These are phyloP conservation scores for Anguilla marmorata DNA, from an alignment of 2,797 vertebrate species.

Conservation along the genomic window DNA sequence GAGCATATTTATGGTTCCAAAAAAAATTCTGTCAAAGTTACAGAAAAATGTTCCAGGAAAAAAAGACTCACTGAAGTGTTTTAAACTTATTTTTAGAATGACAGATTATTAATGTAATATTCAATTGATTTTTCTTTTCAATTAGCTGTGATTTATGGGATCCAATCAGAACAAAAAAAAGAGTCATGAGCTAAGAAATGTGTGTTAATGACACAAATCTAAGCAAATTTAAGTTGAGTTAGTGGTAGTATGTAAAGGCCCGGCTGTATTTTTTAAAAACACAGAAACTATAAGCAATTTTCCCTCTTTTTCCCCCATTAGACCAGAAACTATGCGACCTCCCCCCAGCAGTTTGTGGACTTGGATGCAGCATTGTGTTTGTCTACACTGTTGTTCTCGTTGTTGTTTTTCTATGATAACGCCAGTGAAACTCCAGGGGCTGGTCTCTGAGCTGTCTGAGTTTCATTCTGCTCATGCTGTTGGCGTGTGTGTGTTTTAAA, in stretches of 20 bases:
- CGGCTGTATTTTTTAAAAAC: background rate
- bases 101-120: no score
- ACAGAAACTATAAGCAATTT: background rate
- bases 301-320: background rate
- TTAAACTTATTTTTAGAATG: no score
- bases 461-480: background rate
- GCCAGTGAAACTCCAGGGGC: background rate
- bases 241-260: background rate
- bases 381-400: background rate
- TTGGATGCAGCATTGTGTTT: background rate
- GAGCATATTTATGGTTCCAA: no score
- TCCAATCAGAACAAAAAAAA: background rate
- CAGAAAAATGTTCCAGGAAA: no score
- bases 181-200: background rate
- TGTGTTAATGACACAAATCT: background rate
- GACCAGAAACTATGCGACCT: background rate
- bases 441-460: background rate
- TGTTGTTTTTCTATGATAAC: background rate
- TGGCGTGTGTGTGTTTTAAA: conserved; percentile 10
- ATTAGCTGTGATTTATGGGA: background rate
- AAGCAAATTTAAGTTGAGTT: background rate
- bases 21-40: no score
- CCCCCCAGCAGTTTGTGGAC: background rate
- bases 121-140: background rate
- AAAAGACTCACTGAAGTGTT: no score